A percentile compares a stretch with the other conserved stretches of the same genome.
These are phyloP conservation scores for Eptatretus burgeri DNA, from an alignment of 2,113 vertebrate species.

Conservation along the genomic window DNA sequence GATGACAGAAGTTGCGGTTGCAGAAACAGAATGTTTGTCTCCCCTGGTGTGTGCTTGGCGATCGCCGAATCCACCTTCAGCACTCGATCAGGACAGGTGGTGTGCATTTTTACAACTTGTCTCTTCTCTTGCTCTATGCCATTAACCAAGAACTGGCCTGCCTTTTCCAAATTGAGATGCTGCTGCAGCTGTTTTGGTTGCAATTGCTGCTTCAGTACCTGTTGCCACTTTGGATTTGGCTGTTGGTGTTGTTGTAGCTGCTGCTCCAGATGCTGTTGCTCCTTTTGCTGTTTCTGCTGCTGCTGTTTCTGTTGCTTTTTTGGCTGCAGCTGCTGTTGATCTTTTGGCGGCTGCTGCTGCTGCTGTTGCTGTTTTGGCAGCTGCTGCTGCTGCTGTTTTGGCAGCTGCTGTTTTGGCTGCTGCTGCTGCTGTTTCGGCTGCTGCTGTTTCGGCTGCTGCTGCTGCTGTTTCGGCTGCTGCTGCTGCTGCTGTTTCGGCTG, in stretches of 20 bases:
- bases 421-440: neutral
- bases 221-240: neutral
- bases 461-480: neutral
- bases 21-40: no score
- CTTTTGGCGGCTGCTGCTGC: neutral
- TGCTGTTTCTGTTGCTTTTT: neutral
- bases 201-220: neutral
- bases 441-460: neutral
- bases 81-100: no score
- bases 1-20: no score
- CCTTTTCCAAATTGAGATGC: no score
- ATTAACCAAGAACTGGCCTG: no score
- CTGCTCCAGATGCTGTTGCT: neutral
- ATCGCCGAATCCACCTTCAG: no score
- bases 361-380: neutral
- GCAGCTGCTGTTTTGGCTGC: neutral
- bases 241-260: neutral
- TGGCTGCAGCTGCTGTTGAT: neutral
- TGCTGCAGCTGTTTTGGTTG: no score
- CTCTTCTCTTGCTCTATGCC: no score
- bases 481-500: neutral
- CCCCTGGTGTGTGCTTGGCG: no score
- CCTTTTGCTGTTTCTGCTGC: neutral
- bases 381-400: neutral
- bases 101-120: no score